Percentiles rank a stretch among this genome's conserved stretches.
phyloP scores from a whole-genome alignment of 1,140 invertebrate genomes.

The Schlechtendalia chinensis region DNA sequence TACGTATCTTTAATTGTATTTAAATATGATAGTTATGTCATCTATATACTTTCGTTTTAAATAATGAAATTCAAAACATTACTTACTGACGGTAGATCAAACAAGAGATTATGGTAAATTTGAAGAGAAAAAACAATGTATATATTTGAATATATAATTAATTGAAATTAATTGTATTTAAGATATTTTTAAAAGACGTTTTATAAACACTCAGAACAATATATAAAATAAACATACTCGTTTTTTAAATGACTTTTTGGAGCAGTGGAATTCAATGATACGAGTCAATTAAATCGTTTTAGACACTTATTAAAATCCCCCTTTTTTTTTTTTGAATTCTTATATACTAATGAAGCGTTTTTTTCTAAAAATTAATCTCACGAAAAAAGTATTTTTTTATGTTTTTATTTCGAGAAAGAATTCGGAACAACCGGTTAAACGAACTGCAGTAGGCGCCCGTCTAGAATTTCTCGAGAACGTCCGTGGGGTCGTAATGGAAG shows the following conservation, averaged over 20 bases:
- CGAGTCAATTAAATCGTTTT: neutral
- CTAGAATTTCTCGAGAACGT: constrained; percentile 38
- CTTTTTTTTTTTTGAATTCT: neutral
- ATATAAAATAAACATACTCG: neutral
- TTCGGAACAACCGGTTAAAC: constrained; percentile 46
- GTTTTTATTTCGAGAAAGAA: neutral
- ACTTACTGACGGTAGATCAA: too few species aligned
- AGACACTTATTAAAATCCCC: neutral
- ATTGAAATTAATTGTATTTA: neutral
- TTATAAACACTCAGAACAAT: neutral
- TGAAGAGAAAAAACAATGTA: too few species aligned
- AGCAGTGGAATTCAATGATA: neutral
- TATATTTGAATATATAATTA: too few species aligned
- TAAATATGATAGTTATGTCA: too few species aligned
- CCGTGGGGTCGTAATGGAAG: constrained; percentile 33
- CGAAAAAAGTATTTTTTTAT: constrained; percentile 16
- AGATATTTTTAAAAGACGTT: neutral
- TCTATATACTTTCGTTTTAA: too few species aligned
- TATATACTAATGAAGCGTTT: neutral
- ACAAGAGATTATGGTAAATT: too few species aligned
- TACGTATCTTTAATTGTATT: too few species aligned
- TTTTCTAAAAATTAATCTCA: constrained; percentile 19
- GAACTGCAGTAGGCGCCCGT: constrained; percentile 45
- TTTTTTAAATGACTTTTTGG: neutral
- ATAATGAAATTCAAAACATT: too few species aligned